Percentiles rank a stretch among this genome's conserved stretches.
These are phyloP conservation scores for Acanthiza pusilla DNA, from an alignment of 2,797 vertebrate species.

Conservation along the genomic window DNA sequence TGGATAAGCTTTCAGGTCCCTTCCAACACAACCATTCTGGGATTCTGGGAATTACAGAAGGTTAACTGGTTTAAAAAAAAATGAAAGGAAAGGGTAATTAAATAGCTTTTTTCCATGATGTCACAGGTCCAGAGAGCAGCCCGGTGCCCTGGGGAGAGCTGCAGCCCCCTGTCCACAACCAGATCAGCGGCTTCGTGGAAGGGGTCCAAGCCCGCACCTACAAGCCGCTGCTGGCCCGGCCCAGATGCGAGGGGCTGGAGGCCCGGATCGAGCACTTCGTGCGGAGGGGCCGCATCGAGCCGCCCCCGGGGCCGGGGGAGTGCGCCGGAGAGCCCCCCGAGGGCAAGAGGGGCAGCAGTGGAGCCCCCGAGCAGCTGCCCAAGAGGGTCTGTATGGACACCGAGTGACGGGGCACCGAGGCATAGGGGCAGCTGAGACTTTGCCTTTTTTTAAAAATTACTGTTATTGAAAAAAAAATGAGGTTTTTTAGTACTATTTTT, in stretches of 20 bases:
- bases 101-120: neutral
- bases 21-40: neutral
- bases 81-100: neutral
- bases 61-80: neutral
- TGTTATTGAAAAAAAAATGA: fast-evolving
- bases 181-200: constrained; percentile 81
- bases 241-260: constrained; percentile 88
- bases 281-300: constrained; percentile 78
- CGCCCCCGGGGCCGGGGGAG: constrained; percentile 59
- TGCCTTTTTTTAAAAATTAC: no score
- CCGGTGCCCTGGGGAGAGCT: constrained; percentile 40
- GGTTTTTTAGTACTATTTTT: neutral
- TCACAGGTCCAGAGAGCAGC: constrained; percentile 23
- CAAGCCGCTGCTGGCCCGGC: constrained; percentile 85
- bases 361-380: constrained; percentile 11
- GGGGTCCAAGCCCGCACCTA: constrained; percentile 85
- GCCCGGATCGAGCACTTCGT: constrained; percentile 89
- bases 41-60: neutral
- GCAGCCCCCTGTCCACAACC: constrained; percentile 43
- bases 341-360: neutral
- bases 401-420: neutral
- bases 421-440: fast-evolving
- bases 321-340: constrained; percentile 29
- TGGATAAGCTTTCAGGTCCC: neutral
- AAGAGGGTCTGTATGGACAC: constrained; percentile 60